Percentiles rank a stretch among this genome's conserved stretches.
Conservation (phyloP, 2,888 invertebrate genomes). For the Dynastes hyllus region DNA sequence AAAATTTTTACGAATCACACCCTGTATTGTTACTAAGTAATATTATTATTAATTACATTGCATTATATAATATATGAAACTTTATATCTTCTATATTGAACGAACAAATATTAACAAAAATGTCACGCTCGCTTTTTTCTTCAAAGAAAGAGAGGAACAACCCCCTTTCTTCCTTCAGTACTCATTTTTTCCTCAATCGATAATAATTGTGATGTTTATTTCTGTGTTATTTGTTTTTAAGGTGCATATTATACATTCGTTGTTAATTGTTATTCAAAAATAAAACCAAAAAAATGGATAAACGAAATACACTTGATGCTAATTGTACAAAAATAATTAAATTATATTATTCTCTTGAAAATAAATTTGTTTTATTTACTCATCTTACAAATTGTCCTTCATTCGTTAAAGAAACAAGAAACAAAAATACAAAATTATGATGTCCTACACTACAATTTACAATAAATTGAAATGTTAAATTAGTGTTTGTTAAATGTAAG, state of each 20-base stretch:
- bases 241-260: conserved; percentile 45
- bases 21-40: conserved; percentile 41
- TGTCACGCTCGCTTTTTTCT: conserved; percentile 21
- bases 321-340: conserved; percentile 50
- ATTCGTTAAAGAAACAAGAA: no score
- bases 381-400: no score
- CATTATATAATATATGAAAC: conserved; percentile 28
- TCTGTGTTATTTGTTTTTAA: conserved; percentile 44
- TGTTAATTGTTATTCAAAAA: conserved; percentile 49
- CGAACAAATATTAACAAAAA: not conserved
- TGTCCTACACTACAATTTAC: no score
- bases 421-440: no score
- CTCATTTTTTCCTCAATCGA: conserved; percentile 1
- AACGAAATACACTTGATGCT: conserved; percentile 49
- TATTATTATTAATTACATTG: conserved; percentile 23
- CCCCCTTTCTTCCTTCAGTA: conserved; percentile 3
- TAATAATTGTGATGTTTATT: conserved; percentile 44
- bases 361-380: conserved; percentile 3
- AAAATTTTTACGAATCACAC: conserved; percentile 50
- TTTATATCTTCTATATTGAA: conserved; percentile 37
- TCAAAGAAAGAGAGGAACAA: not conserved
- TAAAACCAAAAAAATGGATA: conserved; percentile 23
- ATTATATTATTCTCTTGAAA: conserved; percentile 51
- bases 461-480: no score
- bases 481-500: no score